Percentiles rank a stretch among this genome's conserved stretches.
Conservation (phyloP, 1,140 invertebrate species). For the Palaemon carinicauda region DNA sequence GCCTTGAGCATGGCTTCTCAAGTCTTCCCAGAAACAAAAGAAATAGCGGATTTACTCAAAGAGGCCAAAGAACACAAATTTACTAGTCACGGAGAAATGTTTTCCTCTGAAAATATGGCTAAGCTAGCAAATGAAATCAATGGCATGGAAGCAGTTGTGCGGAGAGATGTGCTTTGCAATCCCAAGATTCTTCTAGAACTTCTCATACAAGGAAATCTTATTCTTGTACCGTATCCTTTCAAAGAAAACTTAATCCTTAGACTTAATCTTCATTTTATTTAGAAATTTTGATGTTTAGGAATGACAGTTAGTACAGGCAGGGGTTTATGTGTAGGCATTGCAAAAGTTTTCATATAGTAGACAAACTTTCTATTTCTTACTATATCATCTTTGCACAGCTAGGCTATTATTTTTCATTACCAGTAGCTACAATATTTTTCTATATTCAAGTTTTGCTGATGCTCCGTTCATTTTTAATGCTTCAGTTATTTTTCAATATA, state of each 20-base stretch:
- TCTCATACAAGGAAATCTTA: slow-evolving; percentile 47
- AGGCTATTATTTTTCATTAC: too few species aligned
- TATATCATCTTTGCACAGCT: too few species aligned
- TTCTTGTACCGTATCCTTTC: slow-evolving; percentile 60
- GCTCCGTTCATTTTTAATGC: too few species aligned
- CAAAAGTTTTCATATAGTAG: too few species aligned
- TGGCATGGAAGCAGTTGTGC: slow-evolving; percentile 40
- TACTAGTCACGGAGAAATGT: slow-evolving; percentile 57
- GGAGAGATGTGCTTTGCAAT: slow-evolving; percentile 40
- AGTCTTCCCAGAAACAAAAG: slow-evolving; percentile 44
- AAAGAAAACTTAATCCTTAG: neutral
- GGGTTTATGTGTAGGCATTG: too few species aligned
- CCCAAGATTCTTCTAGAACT: slow-evolving; percentile 39
- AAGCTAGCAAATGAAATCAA: slow-evolving; percentile 35
- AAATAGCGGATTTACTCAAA: slow-evolving; percentile 36
- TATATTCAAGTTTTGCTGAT: too few species aligned
- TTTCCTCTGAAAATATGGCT: slow-evolving; percentile 46
- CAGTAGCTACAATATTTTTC: too few species aligned
- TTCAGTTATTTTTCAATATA: too few species aligned
- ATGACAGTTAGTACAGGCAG: neutral
- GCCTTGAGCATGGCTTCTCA: slow-evolving; percentile 58
- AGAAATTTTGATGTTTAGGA: neutral
- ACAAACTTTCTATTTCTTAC: too few species aligned
- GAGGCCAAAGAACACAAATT: slow-evolving; percentile 26
- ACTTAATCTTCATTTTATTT: neutral